Percentiles rank a stretch among this genome's conserved stretches.
Conservation (phyloP, 2,888 invertebrate species). For the Zeuzera pyrina region DNA sequence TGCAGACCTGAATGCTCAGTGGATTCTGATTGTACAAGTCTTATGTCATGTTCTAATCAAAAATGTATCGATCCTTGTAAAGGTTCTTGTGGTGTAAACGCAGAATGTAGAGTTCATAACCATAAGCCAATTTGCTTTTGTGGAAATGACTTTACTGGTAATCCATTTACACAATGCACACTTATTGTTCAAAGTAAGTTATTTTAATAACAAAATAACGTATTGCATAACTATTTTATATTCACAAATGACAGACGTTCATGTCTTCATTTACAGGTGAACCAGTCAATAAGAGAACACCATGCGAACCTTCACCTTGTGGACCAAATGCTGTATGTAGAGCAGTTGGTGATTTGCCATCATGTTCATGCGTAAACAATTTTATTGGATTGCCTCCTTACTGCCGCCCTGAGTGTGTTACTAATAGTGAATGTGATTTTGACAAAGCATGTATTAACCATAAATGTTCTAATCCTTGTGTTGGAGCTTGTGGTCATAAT, state of each 20-base stretch:
- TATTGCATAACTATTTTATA: background rate
- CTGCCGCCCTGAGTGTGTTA: slow-evolving; percentile 87
- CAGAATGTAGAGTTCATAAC: slow-evolving; percentile 84
- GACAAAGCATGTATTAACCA: slow-evolving; percentile 84
- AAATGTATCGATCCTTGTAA: slow-evolving; percentile 87
- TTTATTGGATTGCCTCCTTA: slow-evolving; percentile 82
- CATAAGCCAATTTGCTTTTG: slow-evolving; percentile 91
- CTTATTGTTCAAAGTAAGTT: slow-evolving; percentile 37
- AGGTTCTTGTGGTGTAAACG: slow-evolving; percentile 84
- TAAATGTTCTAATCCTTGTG: slow-evolving; percentile 86
- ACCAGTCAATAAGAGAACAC: slow-evolving; percentile 43
- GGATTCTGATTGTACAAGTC: slow-evolving; percentile 83
- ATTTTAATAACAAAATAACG: background rate
- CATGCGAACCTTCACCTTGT: slow-evolving; percentile 83
- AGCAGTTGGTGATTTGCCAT: slow-evolving; percentile 66
- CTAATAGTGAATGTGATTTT: slow-evolving; percentile 84
- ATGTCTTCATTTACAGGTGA: slow-evolving; percentile 28
- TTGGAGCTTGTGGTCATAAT: slow-evolving; percentile 83
- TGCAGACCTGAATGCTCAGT: slow-evolving; percentile 89
- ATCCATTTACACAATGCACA: slow-evolving; percentile 83
- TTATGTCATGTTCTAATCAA: slow-evolving; percentile 83
- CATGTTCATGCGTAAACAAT: slow-evolving; percentile 81
- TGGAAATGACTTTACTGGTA: slow-evolving; percentile 79
- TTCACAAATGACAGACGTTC: background rate
- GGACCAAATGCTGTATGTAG: slow-evolving; percentile 83